phyloP scores from a whole-genome alignment of 2,888 invertebrate species.

The Ochropleura leucogaster region DNA sequence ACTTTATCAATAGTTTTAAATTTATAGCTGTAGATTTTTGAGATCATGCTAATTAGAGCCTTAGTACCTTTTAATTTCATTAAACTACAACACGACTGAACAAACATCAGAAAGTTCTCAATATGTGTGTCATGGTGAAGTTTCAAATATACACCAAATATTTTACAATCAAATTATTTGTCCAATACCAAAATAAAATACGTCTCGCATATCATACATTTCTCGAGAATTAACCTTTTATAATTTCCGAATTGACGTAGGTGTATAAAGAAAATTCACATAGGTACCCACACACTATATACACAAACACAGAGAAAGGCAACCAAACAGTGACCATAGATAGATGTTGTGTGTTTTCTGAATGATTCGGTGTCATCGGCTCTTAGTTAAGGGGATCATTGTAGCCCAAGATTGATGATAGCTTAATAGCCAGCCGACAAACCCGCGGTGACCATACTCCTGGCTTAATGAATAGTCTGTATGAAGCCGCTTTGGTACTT shows the following conservation, averaged over 20 bases:
- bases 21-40: no score
- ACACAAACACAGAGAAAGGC: slow-evolving; percentile 57
- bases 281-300: slow-evolving; percentile 3
- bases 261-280: slow-evolving; percentile 23
- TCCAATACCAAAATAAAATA: neutral
- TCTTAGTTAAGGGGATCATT: slow-evolving; percentile 85
- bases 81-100: no score
- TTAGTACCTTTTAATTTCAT: neutral
- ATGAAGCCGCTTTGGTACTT: slow-evolving; percentile 48
- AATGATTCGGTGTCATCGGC: slow-evolving; percentile 78
- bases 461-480: slow-evolving; percentile 54
- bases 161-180: neutral
- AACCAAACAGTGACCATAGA: slow-evolving; percentile 72
- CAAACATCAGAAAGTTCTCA: neutral
- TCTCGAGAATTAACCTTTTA: neutral
- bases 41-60: neutral
- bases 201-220: neutral
- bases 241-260: neutral
- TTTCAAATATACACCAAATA: neutral
- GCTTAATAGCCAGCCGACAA: slow-evolving; percentile 79
- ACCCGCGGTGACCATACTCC: slow-evolving; percentile 65
- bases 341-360: slow-evolving; percentile 71
- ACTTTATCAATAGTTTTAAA: neutral
- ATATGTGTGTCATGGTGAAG: neutral
- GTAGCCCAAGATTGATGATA: slow-evolving; percentile 84